Base-by-base conservation (phyloP, 2,888 invertebrate genomes). In the Hemicrepidius hirtus region DNA sequence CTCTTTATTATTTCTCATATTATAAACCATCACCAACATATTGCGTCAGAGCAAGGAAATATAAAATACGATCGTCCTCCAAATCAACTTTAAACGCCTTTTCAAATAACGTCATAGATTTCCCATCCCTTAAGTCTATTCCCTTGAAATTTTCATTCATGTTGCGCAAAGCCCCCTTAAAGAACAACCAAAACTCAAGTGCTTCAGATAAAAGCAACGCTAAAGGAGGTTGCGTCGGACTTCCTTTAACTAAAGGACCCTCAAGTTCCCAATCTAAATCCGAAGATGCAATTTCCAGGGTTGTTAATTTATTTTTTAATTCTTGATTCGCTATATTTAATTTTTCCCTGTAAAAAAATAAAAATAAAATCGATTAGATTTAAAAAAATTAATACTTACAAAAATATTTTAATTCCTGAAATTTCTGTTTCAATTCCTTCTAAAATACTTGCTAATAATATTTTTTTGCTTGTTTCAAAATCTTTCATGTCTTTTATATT, bases 391-490 rank as follows among this genome's bases (percentile, higher is more conserved):
- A 1, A 50, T 20, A 76, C 80, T 77, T 79, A 85, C 85, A 83
- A 76, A 28, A 78, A 67, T 24, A 68, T 72, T 75, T 79, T 81
- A 13, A 85, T 67, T 76, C 86, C 86, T 82, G 79, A 85, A 85
- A 87, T 80, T 82, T 88, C 87, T 49, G 82, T 85, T 76, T 86
- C 86, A 55, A 90, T 88, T 77, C 87, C 86, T 62, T 78, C 80
- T 75, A 87, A 84, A 72, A 89, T 87, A 66, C 84, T 83, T 67
- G 86, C 84, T 77, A 85, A 82, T 64, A 90, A 80, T 73, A 85
- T 87, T 69, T 81, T 82, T 80, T 88, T 87, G 1, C 89, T 79
- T 46, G 84, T 86, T 49, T 78, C 80, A 80, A 89, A 90, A 65
- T 86, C 81, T 71, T 88, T 88, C 44, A 89, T 86, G 32, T 86